These are phyloP conservation scores for Drosophila aldrichi DNA, from an alignment of 2,888 invertebrate genomes.

Conservation along the genomic window DNA sequence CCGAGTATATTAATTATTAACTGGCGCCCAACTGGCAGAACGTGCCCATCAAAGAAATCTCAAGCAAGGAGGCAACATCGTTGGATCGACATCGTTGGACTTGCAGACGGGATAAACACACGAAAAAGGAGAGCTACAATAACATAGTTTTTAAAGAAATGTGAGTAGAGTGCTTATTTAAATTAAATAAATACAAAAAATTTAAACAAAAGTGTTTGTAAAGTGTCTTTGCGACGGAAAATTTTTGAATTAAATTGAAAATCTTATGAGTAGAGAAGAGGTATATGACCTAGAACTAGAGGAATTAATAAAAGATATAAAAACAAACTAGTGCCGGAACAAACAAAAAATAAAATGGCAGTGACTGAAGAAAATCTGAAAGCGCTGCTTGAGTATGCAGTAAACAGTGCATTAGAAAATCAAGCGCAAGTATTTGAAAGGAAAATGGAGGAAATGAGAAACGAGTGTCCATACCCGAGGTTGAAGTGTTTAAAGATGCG, in stretches of 20 bases:
- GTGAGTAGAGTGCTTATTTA: slow-evolving; percentile 1
- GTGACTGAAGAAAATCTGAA: neutral
- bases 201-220: neutral
- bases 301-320: neutral
- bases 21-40: neutral
- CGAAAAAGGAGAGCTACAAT: neutral
- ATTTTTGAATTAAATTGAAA: neutral
- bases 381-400: neutral
- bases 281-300: neutral
- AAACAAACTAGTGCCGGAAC: neutral
- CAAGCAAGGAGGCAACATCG: slow-evolving; percentile 1
- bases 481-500: neutral
- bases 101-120: neutral
- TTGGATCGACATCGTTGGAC: slow-evolving; percentile 2
- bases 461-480: neutral
- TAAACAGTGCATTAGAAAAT: neutral
- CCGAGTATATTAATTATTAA: neutral
- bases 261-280: neutral
- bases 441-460: too few relatives aligned
- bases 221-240: too few relatives aligned
- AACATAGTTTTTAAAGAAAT: slow-evolving; percentile 1
- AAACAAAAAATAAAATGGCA: neutral
- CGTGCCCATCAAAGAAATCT: neutral
- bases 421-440: neutral
- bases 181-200: neutral